Evolutionary conservation across 2,888 invertebrate genomes (phyloP).

Genomic region (Carpatolechia fugitivella): DNA sequence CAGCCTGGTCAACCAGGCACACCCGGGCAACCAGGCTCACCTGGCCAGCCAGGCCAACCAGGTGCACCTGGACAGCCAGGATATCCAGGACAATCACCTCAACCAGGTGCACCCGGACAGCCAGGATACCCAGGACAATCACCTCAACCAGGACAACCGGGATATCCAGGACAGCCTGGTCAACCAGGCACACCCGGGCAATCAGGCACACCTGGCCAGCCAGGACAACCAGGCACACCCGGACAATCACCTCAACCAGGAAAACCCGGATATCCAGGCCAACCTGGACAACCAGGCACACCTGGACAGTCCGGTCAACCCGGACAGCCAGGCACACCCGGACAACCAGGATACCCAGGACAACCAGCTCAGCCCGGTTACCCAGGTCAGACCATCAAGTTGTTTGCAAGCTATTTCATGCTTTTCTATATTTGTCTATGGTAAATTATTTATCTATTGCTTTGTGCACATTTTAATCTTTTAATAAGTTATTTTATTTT

Average conservation of each 20-base stretch:
- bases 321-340: constrained; percentile 24
- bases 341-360: constrained; percentile 29
- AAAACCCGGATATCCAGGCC: constrained; percentile 15
- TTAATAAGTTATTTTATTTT: too few species aligned
- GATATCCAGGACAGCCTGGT: constrained; percentile 33
- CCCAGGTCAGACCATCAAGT: too few species aligned
- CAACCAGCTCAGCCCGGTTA: constrained; percentile 20
- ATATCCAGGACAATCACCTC: constrained; percentile 15
- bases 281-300: constrained; percentile 21
- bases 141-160: constrained; percentile 21
- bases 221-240: constrained; percentile 46
- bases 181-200: constrained; percentile 59
- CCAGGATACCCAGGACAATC: constrained; percentile 25
- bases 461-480: too few species aligned
- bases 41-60: constrained; percentile 29
- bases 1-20: not conserved
- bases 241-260: constrained; percentile 56
- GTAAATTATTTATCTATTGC: too few species aligned
- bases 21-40: constrained; percentile 23
- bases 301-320: constrained; percentile 22
- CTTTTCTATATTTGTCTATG: too few species aligned
- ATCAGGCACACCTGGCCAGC: constrained; percentile 26
- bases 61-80: constrained; percentile 27
- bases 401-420: too few species aligned
- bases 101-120: constrained; percentile 24